Percentiles rank a stretch among this genome's conserved stretches.
Evolutionary conservation across 2,888 invertebrate genomes (phyloP).

Genomic region (Cremastobaeus sp.): DNA sequence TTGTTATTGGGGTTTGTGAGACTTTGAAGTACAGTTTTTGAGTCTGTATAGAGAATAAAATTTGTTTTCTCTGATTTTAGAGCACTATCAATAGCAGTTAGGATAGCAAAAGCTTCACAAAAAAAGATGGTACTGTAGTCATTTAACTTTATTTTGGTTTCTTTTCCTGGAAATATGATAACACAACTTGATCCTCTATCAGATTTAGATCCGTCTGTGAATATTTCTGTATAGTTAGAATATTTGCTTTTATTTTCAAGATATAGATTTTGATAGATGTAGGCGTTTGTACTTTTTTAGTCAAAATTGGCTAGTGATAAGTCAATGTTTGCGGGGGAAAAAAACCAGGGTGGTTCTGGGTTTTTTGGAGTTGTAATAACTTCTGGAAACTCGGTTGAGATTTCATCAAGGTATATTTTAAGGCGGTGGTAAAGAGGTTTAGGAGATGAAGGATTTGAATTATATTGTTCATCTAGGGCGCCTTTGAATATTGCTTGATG

Average conservation of each 20-base stretch:
- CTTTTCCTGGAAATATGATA: background rate
- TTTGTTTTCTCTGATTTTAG: background rate
- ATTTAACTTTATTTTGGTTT: slow-evolving; percentile 2
- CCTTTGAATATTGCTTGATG: background rate
- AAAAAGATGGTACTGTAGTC: slow-evolving; percentile 15
- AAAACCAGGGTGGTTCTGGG: background rate
- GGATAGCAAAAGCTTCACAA: slow-evolving; percentile 24
- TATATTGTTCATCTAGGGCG: background rate
- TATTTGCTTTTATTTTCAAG: slow-evolving; percentile 10
- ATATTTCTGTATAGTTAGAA: background rate
- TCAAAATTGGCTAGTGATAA: background rate
- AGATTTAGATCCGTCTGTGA: slow-evolving; percentile 23
- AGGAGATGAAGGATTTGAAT: background rate
- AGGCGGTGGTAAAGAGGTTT: slow-evolving; percentile 21
- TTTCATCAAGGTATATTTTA: background rate
- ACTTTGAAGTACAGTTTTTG: background rate
- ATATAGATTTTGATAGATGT: background rate
- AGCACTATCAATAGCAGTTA: background rate
- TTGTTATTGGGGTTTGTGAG: background rate
- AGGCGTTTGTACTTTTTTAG: background rate
- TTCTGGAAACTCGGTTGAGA: background rate
- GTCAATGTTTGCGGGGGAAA: background rate
- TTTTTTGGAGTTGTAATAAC: background rate
- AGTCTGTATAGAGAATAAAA: slow-evolving; percentile 8
- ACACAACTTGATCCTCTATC: slow-evolving; percentile 4